Conservation (phyloP, 53 echinoderm and acorn worm species). For the Glandiceps talaboti region DNA sequence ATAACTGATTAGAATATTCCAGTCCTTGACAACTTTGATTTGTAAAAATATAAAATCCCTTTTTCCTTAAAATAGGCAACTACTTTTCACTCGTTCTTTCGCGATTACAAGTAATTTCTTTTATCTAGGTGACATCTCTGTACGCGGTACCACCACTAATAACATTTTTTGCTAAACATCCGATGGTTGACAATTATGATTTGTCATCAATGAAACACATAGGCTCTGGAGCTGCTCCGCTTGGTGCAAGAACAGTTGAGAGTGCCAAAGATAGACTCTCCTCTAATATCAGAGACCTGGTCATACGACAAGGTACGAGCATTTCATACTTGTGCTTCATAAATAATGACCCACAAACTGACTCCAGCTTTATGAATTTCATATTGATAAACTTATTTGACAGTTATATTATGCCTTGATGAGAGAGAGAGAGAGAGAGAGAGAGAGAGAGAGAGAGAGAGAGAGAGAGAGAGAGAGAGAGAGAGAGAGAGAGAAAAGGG, state of each 20-base stretch:
- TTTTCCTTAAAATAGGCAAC: not conserved
- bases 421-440: too few species aligned
- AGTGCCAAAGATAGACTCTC: constrained; percentile 16
- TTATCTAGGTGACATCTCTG: constrained; percentile 21
- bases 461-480: too few species aligned
- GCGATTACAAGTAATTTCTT: not conserved
- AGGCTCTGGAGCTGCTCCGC: constrained; percentile 42
- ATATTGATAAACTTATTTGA: too few species aligned
- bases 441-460: too few species aligned
- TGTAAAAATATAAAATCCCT: too few species aligned
- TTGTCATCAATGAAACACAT: constrained; percentile 27
- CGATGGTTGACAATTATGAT: constrained; percentile 46
- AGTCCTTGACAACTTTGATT: not conserved
- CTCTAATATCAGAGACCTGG: too few species aligned
- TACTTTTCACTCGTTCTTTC: not conserved
- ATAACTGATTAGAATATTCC: not conserved
- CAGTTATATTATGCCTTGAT: too few species aligned
- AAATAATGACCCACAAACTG: too few species aligned
- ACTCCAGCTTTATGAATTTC: too few species aligned
- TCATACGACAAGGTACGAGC: too few species aligned
- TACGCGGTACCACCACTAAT: constrained; percentile 44
- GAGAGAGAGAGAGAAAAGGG: too few species aligned
- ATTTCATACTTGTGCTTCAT: too few species aligned
- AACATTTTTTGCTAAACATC: constrained; percentile 45
- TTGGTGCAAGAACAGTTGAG: constrained; percentile 24